These are phyloP conservation scores for Oryzaephilus surinamensis DNA, from an alignment of 1,140 invertebrate species.

Conservation along the genomic window DNA sequence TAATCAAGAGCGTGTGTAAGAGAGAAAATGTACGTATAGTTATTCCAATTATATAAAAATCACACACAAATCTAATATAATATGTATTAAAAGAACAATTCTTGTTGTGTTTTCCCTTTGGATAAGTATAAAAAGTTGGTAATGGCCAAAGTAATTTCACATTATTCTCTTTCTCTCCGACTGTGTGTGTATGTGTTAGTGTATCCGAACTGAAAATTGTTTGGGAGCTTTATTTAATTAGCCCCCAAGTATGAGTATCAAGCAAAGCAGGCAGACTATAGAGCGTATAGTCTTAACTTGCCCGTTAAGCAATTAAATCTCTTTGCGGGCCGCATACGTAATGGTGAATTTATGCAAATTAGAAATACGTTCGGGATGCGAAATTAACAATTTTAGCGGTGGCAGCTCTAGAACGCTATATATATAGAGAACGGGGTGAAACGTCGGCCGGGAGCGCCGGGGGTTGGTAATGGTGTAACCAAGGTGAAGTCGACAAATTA, in stretches of 20 bases:
- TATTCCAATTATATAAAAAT: conserved; percentile 4
- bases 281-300: conserved; percentile 26
- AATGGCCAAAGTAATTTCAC: too few species aligned
- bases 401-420: too few species aligned
- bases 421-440: too few species aligned
- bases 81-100: conserved; percentile 2
- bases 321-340: conserved; percentile 30
- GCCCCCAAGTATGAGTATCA: conserved; percentile 21
- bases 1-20: conserved; percentile 6
- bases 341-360: conserved; percentile 30
- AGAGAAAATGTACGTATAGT: conserved; percentile 3
- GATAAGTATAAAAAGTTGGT: conserved; percentile 1
- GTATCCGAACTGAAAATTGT: conserved; percentile 20
- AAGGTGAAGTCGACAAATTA: too few species aligned
- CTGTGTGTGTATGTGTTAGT: too few species aligned
- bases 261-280: too few species aligned
- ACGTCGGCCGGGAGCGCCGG: too few species aligned
- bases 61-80: conserved; percentile 1
- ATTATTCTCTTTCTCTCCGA: too few species aligned
- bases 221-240: conserved; percentile 30
- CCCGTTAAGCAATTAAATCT: conserved; percentile 30
- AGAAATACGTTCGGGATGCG: conserved; percentile 21
- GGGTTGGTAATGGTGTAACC: too few species aligned
- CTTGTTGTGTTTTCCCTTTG: conserved; percentile 2
- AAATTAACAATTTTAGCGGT: conserved; percentile 28